Evolutionary conservation across 1,140 invertebrate genomes (phyloP).

Genomic region (Drosophila ambigua): DNA sequence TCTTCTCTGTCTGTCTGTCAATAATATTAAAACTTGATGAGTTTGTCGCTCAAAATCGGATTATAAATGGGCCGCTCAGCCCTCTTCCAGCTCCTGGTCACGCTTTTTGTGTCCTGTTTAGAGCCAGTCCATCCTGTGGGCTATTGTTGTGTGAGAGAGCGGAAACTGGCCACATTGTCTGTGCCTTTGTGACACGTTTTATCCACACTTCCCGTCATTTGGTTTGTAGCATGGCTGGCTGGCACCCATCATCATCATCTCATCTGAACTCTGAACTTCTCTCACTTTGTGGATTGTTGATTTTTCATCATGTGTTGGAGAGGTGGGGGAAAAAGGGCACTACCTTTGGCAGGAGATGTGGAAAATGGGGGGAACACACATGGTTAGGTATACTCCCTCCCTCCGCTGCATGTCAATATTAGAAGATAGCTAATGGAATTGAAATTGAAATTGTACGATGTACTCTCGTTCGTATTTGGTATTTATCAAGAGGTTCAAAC

Average conservation of each 20-base stretch:
- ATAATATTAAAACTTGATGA: constrained; percentile 71
- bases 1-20: constrained; percentile 29
- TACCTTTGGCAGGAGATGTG: constrained; percentile 12
- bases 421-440: constrained; percentile 59
- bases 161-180: constrained; percentile 50
- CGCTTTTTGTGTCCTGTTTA: constrained; percentile 19
- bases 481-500: constrained; percentile 44
- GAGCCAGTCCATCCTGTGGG: constrained; percentile 24
- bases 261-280: not conserved
- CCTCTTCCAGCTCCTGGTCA: constrained; percentile 37
- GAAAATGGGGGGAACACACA: too few relatives aligned
- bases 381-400: not conserved
- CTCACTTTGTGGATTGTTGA: constrained; percentile 56
- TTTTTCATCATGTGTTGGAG: constrained; percentile 53
- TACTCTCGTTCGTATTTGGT: constrained; percentile 4
- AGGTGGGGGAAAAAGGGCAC: constrained; percentile 32
- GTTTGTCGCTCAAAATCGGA: constrained; percentile 46
- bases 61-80: constrained; percentile 47
- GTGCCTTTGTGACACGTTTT: constrained; percentile 65
- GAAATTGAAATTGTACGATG: constrained; percentile 51
- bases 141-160: constrained; percentile 34
- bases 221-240: constrained; percentile 10
- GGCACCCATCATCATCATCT: not conserved
- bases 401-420: constrained; percentile 52
- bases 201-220: constrained; percentile 66